These are phyloP conservation scores for Siphamia tubifer DNA, from an alignment of 2,113 vertebrate species.

Conservation along the genomic window DNA sequence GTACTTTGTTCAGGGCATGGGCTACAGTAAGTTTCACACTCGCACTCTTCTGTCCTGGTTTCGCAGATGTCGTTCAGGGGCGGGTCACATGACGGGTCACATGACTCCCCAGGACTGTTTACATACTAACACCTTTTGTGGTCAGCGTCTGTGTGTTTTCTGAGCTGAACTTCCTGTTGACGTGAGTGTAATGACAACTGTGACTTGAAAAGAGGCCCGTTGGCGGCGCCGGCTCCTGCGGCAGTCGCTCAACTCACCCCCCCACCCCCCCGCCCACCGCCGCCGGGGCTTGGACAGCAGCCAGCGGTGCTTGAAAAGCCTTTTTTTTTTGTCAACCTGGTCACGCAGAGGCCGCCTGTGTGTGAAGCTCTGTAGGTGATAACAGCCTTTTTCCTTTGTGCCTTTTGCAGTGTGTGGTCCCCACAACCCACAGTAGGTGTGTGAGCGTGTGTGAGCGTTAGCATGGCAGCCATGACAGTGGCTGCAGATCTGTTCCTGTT, in stretches of 20 bases:
- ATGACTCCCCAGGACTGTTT: slow-evolving; percentile 1
- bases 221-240: slow-evolving; percentile 5
- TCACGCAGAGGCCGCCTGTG: slow-evolving; percentile 35
- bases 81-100: too few relatives aligned
- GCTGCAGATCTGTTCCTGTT: slow-evolving; percentile 43
- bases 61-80: too few relatives aligned
- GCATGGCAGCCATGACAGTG: slow-evolving; percentile 27
- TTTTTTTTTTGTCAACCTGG: slow-evolving; percentile 41
- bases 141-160: slow-evolving; percentile 20
- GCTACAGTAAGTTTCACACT: slow-evolving; percentile 83
- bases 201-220: slow-evolving; percentile 22
- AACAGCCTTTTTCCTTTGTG: slow-evolving; percentile 69
- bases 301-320: slow-evolving; percentile 46
- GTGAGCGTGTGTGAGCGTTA: slow-evolving; percentile 39
- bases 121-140: slow-evolving; percentile 34
- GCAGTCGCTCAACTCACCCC: slow-evolving; percentile 19
- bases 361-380: slow-evolving; percentile 1
- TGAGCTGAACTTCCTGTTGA: slow-evolving; percentile 59
- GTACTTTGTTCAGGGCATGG: slow-evolving; percentile 86
- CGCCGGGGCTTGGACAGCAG: slow-evolving; percentile 3
- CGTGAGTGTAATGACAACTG: slow-evolving; percentile 46
- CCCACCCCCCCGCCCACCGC: background rate
- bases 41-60: background rate
- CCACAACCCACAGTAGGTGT: slow-evolving; percentile 70
- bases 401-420: slow-evolving; percentile 62